These are phyloP conservation scores for Temnothorax unifasciatus DNA, from an alignment of 2,888 invertebrate species.

Conservation along the genomic window DNA sequence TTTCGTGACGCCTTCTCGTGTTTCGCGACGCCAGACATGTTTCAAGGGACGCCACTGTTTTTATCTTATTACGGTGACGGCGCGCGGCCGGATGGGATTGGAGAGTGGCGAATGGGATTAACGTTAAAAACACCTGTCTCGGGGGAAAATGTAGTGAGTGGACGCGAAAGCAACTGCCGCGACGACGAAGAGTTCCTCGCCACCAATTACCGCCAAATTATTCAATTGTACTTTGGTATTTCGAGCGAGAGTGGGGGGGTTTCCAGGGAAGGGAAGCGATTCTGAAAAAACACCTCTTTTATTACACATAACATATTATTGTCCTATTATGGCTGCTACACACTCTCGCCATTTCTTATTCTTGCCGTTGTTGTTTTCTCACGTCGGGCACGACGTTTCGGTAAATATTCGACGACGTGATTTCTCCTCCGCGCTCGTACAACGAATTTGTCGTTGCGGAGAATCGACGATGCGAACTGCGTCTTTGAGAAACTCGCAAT, in stretches of 20 bases:
- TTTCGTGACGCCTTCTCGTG: constrained; percentile 44
- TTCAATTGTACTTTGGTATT: not conserved
- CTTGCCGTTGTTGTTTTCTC: constrained; percentile 39
- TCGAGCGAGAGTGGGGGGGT: not conserved
- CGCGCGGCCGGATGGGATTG: constrained; percentile 12
- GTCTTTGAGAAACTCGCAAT: constrained; percentile 47
- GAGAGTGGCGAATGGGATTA: constrained; percentile 24
- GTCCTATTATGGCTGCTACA: not conserved
- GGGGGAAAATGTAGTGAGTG: not conserved
- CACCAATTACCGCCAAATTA: not conserved
- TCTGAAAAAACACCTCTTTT: not conserved
- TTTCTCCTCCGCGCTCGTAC: constrained; percentile 29
- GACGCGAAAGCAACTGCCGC: not conserved
- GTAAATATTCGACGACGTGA: constrained; percentile 54
- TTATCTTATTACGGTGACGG: constrained; percentile 42
- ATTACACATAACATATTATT: not conserved
- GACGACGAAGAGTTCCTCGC: constrained; percentile 5
- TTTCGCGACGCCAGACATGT: constrained; percentile 43
- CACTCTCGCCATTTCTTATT: constrained; percentile 31
- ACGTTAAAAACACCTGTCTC: constrained; percentile 21
- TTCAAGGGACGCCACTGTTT: constrained; percentile 29
- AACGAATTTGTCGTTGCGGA: constrained; percentile 26
- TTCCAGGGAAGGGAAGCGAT: not conserved
- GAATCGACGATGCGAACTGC: constrained; percentile 42
- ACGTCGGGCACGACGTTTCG: constrained; percentile 29